Conservation (phyloP, 1,140 invertebrate species). For the Aradophagus sp. region DNA sequence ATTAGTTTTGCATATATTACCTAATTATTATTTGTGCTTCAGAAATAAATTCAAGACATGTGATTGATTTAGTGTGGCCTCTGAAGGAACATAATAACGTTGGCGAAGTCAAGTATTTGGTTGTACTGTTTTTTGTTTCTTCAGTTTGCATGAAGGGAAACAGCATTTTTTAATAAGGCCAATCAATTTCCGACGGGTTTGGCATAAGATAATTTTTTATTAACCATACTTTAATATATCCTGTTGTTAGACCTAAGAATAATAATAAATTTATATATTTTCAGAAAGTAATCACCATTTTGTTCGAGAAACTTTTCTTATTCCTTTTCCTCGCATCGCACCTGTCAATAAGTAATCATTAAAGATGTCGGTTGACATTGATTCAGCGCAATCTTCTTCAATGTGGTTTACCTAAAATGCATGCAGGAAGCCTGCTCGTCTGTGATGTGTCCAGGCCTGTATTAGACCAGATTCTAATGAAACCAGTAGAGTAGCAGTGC, state of each 20-base stretch:
- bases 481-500: constrained; percentile 78
- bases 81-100: constrained; percentile 75
- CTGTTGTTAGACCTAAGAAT: constrained; percentile 76
- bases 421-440: constrained; percentile 78
- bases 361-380: constrained; percentile 78
- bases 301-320: no score
- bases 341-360: constrained; percentile 82
- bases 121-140: constrained; percentile 78
- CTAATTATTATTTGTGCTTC: constrained; percentile 77
- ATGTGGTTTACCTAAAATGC: constrained; percentile 80
- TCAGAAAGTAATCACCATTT: no score
- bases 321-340: no score
- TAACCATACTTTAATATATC: constrained; percentile 84
- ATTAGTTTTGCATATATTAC: constrained; percentile 72
- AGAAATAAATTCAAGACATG: constrained; percentile 61
- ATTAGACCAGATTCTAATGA: constrained; percentile 80
- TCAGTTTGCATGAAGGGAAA: constrained; percentile 84
- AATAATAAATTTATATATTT: background rate
- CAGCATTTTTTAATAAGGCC: constrained; percentile 77
- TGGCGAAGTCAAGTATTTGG: constrained; percentile 77
- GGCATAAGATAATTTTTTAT: constrained; percentile 77
- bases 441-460: constrained; percentile 84
- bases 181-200: constrained; percentile 66
- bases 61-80: constrained; percentile 61
- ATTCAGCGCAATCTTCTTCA: constrained; percentile 79